Evolutionary conservation across 1,140 invertebrate genomes (phyloP).

Genomic region (Drosophila kohkoa): DNA sequence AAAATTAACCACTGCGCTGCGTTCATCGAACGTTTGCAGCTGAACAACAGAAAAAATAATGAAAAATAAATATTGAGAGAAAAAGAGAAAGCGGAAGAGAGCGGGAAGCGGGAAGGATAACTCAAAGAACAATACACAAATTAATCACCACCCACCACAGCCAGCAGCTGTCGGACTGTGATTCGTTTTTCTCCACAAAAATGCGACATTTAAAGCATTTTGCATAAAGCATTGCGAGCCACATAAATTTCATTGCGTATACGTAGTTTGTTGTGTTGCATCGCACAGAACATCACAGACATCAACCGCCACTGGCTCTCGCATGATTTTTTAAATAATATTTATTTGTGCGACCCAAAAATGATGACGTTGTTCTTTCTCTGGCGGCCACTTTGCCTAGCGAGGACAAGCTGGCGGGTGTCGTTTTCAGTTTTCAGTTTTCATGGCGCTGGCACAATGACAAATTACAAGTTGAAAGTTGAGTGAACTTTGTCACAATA

Average conservation of each 20-base stretch:
- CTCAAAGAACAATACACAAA: conserved; percentile 75
- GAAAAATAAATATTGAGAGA: conserved; percentile 5
- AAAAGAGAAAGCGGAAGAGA: not conserved
- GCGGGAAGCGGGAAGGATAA: conserved; percentile 34
- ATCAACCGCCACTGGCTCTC: conserved; percentile 36
- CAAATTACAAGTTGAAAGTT: conserved; percentile 82
- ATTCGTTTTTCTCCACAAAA: conserved; percentile 69
- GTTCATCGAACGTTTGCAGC: conserved; percentile 37
- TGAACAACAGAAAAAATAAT: conserved; percentile 10
- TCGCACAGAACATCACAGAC: conserved; percentile 2
- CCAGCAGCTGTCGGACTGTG: conserved; percentile 52
- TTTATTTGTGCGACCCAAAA: conserved; percentile 53
- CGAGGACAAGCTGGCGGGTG: conserved; percentile 47
- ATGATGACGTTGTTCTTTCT: conserved; percentile 54
- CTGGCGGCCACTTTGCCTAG: conserved; percentile 60
- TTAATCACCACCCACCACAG: conserved; percentile 77
- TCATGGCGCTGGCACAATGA: conserved; percentile 75
- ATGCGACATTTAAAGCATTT: conserved; percentile 76
- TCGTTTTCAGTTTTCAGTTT: conserved; percentile 57
- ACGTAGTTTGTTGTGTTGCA: conserved; percentile 62
- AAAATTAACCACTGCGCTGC: conserved; percentile 15
- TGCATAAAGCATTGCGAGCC: conserved; percentile 46
- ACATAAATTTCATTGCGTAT: conserved; percentile 78
- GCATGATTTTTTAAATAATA: conserved; percentile 64
- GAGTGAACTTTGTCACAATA: conserved; percentile 73